Conservation (phyloP, 2,797 vertebrate species). For the Lerista edwardsae region DNA sequence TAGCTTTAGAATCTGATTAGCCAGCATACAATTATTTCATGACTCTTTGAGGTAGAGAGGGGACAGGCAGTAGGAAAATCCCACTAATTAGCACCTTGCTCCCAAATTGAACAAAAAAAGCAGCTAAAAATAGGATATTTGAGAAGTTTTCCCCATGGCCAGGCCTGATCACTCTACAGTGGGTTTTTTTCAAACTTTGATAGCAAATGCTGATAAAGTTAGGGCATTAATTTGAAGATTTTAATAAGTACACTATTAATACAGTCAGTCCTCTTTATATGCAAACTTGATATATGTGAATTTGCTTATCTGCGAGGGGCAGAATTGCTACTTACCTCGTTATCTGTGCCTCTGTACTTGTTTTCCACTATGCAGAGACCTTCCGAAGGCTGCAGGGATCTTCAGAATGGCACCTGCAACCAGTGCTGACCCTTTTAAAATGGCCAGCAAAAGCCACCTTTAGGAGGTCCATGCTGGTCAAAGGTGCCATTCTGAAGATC, state of each 20-base stretch:
- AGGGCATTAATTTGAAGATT: not conserved
- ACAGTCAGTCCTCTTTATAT: too few relatives aligned
- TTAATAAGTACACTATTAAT: not conserved
- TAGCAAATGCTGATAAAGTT: not conserved
- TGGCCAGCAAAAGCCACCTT: too few relatives aligned
- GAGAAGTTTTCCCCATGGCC: not conserved
- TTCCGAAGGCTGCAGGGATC: too few relatives aligned
- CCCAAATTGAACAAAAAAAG: slow-evolving; percentile 7
- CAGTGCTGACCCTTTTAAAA: too few relatives aligned
- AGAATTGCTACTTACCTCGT: too few relatives aligned
- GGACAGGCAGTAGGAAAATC: not conserved
- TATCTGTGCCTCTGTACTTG: too few relatives aligned
- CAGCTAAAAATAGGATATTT: not conserved
- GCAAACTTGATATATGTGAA: too few relatives aligned
- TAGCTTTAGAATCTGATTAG: accelerated
- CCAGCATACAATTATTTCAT: not conserved
- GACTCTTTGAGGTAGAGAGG: not conserved
- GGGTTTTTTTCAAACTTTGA: not conserved
- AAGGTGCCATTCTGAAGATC: too few relatives aligned
- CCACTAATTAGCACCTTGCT: not conserved
- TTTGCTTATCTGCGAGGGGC: too few relatives aligned
- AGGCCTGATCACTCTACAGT: not conserved
- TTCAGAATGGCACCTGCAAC: too few relatives aligned
- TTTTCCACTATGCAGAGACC: too few relatives aligned
- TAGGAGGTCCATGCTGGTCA: too few relatives aligned